phyloP scores from a whole-genome alignment of 92 coral and sea anemone genomes.

The Actinostola sp. region DNA sequence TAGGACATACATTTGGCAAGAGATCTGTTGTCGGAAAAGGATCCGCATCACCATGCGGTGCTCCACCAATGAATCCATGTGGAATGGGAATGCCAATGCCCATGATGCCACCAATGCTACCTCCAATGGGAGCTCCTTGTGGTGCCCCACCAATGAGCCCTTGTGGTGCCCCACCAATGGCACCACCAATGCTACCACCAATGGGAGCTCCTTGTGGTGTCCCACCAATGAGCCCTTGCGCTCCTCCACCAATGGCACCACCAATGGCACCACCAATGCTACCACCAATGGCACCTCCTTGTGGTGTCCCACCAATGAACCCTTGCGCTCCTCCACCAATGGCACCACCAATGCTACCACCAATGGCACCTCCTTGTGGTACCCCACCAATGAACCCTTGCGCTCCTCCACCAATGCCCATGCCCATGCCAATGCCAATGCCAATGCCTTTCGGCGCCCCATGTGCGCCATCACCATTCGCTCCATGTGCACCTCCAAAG shows the following conservation, averaged over 20 bases:
- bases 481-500: slow-evolving; percentile 32
- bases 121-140: slow-evolving; percentile 52
- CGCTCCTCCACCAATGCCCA: slow-evolving; percentile 33
- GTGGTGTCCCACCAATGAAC: slow-evolving; percentile 7
- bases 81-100: slow-evolving; percentile 15
- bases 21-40: slow-evolving; percentile 42
- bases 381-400: slow-evolving; percentile 43
- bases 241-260: slow-evolving; percentile 14
- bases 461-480: slow-evolving; percentile 42
- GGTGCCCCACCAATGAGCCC: slow-evolving; percentile 55
- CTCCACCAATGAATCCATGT: slow-evolving; percentile 60
- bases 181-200: slow-evolving; percentile 53
- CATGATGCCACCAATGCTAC: slow-evolving; percentile 36
- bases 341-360: slow-evolving; percentile 5
- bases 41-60: slow-evolving; percentile 56
- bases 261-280: slow-evolving; percentile 39
- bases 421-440: slow-evolving; percentile 30
- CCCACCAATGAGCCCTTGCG: slow-evolving; percentile 47
- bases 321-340: slow-evolving; percentile 48
- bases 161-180: slow-evolving; percentile 51
- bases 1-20: slow-evolving; percentile 41
- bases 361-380: not conserved
- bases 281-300: slow-evolving; percentile 35
- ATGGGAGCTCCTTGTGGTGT: slow-evolving; percentile 61
- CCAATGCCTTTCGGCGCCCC: slow-evolving; percentile 48